Percentiles rank a stretch among this genome's conserved stretches.
phyloP scores from a whole-genome alignment of 2,113 vertebrate genomes.

The Chauna torquata region DNA sequence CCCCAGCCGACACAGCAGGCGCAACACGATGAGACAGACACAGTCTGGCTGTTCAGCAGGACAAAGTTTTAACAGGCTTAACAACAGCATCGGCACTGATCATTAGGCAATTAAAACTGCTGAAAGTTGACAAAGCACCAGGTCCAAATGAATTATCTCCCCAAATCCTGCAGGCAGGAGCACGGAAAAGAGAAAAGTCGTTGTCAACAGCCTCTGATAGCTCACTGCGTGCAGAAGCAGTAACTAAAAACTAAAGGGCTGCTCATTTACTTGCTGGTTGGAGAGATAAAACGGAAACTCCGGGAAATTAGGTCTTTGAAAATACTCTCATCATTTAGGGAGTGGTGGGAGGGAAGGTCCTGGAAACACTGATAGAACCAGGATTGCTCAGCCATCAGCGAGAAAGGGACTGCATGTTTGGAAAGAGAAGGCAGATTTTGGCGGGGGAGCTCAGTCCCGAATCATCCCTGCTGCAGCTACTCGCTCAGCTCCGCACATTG shows the following conservation, averaged over 20 bases:
- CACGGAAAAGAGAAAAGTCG: constrained; percentile 9
- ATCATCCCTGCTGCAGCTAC: neutral
- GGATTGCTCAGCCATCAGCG: constrained; percentile 62
- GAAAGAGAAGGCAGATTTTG: constrained; percentile 5
- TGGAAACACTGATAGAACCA: constrained; percentile 61
- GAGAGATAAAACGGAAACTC: constrained; percentile 58
- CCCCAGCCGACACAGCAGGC: constrained; percentile 18
- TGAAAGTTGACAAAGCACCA: constrained; percentile 55
- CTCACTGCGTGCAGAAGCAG: constrained; percentile 33
- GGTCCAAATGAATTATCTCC: constrained; percentile 63
- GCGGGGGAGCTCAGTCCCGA: neutral
- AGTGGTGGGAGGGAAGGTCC: constrained; percentile 59
- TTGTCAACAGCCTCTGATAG: constrained; percentile 28
- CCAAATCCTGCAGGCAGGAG: constrained; percentile 53
- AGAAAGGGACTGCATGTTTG: neutral
- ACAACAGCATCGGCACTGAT: constrained; percentile 60
- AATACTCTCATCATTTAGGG: constrained; percentile 31
- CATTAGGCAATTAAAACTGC: constrained; percentile 60
- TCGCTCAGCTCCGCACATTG: neutral
- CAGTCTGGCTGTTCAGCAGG: constrained; percentile 43
- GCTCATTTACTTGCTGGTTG: constrained; percentile 29
- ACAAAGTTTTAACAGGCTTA: constrained; percentile 66
- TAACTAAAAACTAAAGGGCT: constrained; percentile 45
- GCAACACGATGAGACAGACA: neutral
- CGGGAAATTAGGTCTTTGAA: constrained; percentile 58